phyloP scores from a whole-genome alignment of 1,140 invertebrate genomes.

The Macrotrachela quadricornifera region DNA sequence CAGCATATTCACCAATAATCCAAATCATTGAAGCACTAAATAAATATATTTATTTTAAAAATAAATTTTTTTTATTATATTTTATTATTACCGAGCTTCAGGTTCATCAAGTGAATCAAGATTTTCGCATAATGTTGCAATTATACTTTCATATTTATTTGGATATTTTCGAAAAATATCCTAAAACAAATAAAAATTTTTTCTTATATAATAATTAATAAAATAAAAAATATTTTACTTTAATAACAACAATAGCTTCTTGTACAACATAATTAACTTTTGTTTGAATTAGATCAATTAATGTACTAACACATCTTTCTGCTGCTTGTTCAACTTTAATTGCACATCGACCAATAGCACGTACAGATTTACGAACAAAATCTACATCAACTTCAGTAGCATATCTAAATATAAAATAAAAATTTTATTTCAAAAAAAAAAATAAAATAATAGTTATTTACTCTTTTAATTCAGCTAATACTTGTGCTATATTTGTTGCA shows the following conservation, averaged over 20 bases:
- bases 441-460: too few relatives aligned
- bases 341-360: slow-evolving; percentile 92
- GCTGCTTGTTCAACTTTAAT: slow-evolving; percentile 98
- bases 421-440: too few relatives aligned
- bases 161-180: slow-evolving; percentile 99
- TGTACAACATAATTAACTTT: slow-evolving; percentile 99
- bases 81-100: slow-evolving; percentile 57
- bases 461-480: slow-evolving; percentile 92
- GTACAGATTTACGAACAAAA: slow-evolving; percentile 76
- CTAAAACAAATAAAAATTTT: too few relatives aligned
- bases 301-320: slow-evolving; percentile 86
- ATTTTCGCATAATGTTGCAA: slow-evolving; percentile 95
- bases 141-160: slow-evolving; percentile 98
- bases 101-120: slow-evolving; percentile 94
- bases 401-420: too few relatives aligned
- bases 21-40: slow-evolving; percentile 84
- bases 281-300: slow-evolving; percentile 93
- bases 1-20: slow-evolving; percentile 96
- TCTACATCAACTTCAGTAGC: slow-evolving; percentile 99
- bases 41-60: too few relatives aligned
- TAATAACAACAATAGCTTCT: slow-evolving; percentile 98
- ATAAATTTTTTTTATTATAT: too few relatives aligned
- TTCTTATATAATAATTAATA: too few relatives aligned
- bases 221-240: slow-evolving; percentile 23
- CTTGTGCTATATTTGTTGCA: slow-evolving; percentile 91